These are phyloP conservation scores for Melanotaenia boesemani DNA, from an alignment of 2,797 vertebrate genomes.

Conservation along the genomic window DNA sequence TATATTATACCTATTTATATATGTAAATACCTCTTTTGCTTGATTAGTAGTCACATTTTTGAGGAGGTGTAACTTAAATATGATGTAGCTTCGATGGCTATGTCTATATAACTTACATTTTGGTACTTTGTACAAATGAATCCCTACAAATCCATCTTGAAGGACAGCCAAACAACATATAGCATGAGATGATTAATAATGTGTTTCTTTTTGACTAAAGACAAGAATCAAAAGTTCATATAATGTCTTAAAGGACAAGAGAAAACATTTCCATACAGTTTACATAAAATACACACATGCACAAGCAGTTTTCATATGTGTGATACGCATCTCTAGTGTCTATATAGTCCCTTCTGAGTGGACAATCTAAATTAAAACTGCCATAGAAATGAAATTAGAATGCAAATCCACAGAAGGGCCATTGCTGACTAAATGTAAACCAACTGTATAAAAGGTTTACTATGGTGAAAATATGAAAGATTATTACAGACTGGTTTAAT, in stretches of 20 bases:
- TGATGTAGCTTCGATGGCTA: not conserved
- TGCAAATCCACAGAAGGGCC: constrained; percentile 32
- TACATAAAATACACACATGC: not conserved
- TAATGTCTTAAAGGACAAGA: not conserved
- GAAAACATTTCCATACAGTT: not conserved
- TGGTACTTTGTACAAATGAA: not conserved
- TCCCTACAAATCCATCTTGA: not conserved
- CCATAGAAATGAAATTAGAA: constrained; percentile 16
- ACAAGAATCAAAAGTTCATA: not conserved
- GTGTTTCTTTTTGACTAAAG: not conserved
- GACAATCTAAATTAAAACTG: constrained; percentile 25
- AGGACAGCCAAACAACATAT: not conserved
- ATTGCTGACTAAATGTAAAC: constrained; percentile 28
- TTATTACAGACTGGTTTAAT: constrained; percentile 19
- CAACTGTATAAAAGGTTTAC: not conserved
- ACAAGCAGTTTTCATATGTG: not conserved
- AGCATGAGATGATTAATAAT: not conserved
- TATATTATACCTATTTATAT: too few relatives aligned
- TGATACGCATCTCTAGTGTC: constrained; percentile 5
- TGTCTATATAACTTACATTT: not conserved
- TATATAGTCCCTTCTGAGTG: not conserved
- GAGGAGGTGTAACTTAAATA: not conserved
- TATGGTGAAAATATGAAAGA: constrained; percentile 23
- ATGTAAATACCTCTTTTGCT: too few relatives aligned
- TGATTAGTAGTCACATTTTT: not conserved